phyloP scores from a whole-genome alignment of 2,888 invertebrate species.

The Himalopsyche kuldschensis region DNA sequence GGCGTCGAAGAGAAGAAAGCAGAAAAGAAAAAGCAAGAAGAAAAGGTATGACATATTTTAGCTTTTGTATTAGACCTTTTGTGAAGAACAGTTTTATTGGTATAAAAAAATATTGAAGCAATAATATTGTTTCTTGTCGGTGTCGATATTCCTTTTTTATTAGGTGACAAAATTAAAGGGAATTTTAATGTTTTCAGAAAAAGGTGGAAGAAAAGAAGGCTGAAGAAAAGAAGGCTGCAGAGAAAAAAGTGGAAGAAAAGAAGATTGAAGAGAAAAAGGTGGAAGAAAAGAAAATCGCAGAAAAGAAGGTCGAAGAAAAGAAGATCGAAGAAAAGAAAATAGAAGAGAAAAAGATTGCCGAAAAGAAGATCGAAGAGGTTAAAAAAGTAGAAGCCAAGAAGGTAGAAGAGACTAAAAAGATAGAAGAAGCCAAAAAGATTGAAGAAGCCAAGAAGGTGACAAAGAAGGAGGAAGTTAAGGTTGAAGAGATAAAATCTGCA shows the following conservation, averaged over 20 bases:
- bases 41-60: no score
- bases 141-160: background rate
- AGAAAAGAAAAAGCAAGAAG: constrained; percentile 42
- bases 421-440: constrained; percentile 42
- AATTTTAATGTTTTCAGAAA: constrained; percentile 33
- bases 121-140: no score
- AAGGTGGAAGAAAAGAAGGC: constrained; percentile 50
- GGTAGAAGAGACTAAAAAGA: constrained; percentile 42
- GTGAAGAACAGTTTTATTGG: background rate
- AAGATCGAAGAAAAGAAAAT: constrained; percentile 42
- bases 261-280: constrained; percentile 44
- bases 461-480: constrained; percentile 44
- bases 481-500: constrained; percentile 45
- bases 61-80: no score
- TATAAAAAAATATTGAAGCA: background rate
- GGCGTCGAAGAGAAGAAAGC: constrained; percentile 56
- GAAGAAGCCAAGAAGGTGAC: constrained; percentile 49
- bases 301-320: constrained; percentile 52
- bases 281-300: constrained; percentile 55
- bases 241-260: constrained; percentile 41
- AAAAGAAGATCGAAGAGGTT: constrained; percentile 52
- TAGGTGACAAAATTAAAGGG: background rate
- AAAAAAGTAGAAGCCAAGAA: constrained; percentile 54
- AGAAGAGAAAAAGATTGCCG: constrained; percentile 41
- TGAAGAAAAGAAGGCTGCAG: constrained; percentile 43